Percentiles rank a stretch among this genome's conserved stretches.
Conservation (phyloP, 1,140 invertebrate genomes). For the Drosophila bocki region DNA sequence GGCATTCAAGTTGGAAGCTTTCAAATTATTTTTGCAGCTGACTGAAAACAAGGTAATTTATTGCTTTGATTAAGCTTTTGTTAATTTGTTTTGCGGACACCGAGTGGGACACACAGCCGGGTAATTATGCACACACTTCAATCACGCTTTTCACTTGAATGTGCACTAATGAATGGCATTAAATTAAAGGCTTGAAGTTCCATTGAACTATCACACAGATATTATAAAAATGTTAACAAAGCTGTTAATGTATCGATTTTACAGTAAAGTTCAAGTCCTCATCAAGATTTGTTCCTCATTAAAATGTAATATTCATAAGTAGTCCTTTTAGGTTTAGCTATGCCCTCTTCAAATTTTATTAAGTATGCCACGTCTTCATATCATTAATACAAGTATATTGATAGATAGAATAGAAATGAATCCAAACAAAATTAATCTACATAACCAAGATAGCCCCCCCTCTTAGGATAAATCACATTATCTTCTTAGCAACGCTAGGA, state of each 20-base stretch:
- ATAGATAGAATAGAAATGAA: neutral
- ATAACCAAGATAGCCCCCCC: neutral
- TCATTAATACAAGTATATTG: neutral
- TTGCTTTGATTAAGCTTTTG: neutral
- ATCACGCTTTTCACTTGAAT: neutral
- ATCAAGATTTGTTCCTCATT: neutral
- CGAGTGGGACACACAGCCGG: neutral
- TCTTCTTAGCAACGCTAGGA: neutral
- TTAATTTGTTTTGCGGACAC: neutral
- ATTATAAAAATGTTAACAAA: neutral
- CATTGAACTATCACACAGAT: neutral
- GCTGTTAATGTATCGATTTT: neutral
- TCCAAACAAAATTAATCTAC: neutral
- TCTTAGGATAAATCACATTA: neutral
- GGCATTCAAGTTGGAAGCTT: neutral
- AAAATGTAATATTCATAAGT: neutral
- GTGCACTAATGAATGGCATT: neutral
- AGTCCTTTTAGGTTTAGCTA: neutral
- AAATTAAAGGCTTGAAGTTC: neutral
- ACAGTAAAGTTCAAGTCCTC: neutral
- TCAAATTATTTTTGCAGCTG: neutral
- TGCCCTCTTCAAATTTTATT: neutral
- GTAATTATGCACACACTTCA: slow-evolving; percentile 4
- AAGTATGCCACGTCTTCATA: neutral
- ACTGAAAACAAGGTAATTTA: neutral